Evolutionary conservation across 2,888 invertebrate species (phyloP).

Genomic region (Agrochola lychnidis): DNA sequence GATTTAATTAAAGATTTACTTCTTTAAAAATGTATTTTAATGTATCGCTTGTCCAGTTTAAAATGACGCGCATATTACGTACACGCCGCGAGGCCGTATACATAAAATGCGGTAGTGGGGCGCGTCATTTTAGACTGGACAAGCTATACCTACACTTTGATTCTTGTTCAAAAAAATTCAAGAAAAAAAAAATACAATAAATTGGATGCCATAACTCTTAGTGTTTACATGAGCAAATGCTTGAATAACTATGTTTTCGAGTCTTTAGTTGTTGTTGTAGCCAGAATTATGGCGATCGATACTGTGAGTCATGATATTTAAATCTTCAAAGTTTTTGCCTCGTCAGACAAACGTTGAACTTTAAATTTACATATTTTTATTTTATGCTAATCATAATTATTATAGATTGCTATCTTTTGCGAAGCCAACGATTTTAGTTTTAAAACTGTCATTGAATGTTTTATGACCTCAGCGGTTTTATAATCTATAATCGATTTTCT

Average conservation of each 20-base stretch:
- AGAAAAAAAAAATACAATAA: no score
- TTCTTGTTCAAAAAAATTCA: neutral
- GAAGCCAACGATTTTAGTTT: conserved; percentile 19
- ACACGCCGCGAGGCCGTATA: no score
- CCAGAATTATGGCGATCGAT: neutral
- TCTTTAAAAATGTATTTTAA: no score
- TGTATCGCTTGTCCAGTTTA: no score
- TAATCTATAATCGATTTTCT: conserved; percentile 3
- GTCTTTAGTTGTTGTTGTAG: neutral
- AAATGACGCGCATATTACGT: no score
- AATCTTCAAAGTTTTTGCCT: neutral
- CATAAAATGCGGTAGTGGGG: no score
- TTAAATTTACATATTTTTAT: neutral
- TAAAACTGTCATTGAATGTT: conserved; percentile 12
- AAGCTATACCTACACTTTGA: neutral
- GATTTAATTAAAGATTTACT: no score
- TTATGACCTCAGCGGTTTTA: conserved; percentile 13
- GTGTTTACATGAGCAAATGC: neutral
- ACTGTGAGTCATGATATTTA: neutral
- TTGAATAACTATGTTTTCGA: neutral
- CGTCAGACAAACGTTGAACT: neutral
- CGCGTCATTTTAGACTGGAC: no score
- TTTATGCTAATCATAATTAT: conserved; percentile 23
- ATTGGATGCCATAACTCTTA: neutral
- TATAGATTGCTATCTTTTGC: conserved; percentile 25